These are phyloP conservation scores for Tachycineta bicolor DNA, from an alignment of 2,113 vertebrate species.

Conservation along the genomic window DNA sequence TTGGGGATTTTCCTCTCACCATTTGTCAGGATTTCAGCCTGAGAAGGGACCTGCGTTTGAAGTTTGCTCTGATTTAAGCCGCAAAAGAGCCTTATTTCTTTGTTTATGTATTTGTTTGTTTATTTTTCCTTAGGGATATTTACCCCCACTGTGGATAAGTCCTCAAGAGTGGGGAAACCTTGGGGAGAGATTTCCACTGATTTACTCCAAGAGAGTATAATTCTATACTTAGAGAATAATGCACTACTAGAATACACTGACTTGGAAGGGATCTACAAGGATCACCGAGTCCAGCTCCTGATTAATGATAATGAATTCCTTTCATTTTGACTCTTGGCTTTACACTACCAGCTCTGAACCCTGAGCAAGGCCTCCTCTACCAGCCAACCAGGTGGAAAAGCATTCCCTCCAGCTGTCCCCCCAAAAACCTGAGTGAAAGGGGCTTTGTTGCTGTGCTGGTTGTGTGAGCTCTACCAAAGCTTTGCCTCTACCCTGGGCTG, in stretches of 20 bases:
- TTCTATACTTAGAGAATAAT: not conserved
- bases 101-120: not conserved
- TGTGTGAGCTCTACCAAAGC: not conserved
- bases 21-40: not conserved
- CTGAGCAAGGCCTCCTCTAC: not conserved
- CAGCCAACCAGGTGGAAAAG: not conserved
- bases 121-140: not conserved
- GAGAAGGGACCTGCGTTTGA: not conserved
- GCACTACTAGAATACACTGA: not conserved
- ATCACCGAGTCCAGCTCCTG: not conserved
- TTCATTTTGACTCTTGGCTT: not conserved
- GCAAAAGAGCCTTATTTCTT: not conserved
- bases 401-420: not conserved
- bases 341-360: not conserved
- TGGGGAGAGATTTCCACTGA: not conserved
- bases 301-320: not conserved
- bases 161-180: not conserved
- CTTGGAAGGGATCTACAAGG: not conserved
- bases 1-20: not conserved
- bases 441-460: not conserved
- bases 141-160: not conserved
- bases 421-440: not conserved
- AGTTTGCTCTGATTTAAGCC: not conserved
- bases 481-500: not conserved
- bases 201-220: not conserved